Evolutionary conservation across 30 jellyfish, hydroid and myxozoan species (phyloP), one percentile per base, ranked within the genome.

Genomic region (Hydra vulgaris): DNA sequence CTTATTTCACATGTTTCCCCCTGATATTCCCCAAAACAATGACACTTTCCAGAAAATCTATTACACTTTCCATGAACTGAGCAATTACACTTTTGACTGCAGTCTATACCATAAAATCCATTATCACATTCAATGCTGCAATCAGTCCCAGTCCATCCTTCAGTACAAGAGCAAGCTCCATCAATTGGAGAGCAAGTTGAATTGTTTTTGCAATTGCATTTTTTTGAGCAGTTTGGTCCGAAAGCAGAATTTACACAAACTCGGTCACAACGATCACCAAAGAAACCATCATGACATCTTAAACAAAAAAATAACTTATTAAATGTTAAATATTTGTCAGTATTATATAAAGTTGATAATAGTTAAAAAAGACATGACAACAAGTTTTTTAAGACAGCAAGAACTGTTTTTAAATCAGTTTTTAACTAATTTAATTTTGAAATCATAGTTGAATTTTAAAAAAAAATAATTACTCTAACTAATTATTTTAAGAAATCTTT

Each of bases 21-120:
- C 73, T 88, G 96, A 66, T 83, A 88, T 73, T 88, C 96, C 12
- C 88, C 96, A 53, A 53, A 26, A 70, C 96, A 88, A 1, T 83
- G 52, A 52, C 96, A 88, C 23, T 77, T 83, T 7, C 96, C 96
- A 83, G 53, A 27, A 17, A 84, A 22, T 0, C 83, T 24, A 82
- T 84, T 85, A 56, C 96, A 88, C 0, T 53, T 55, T 3, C 91
- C 90, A 66, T 88, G 94, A 7, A 61, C 85, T 19, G 88, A 76
- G 73, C 96, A 88, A 25, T 70, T 68, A 40, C 96, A 88, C 25
- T 22, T 55, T 22, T 79, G 68, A 17, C 7, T 55, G 70, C 96
- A 88, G 61, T 88, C 83, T 21, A 23, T 70, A 27, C 96, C 96
- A 83, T 18, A 88, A 74, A 72, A 88, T 25, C 96, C 96, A 23